Conservation (phyloP, 2,113 vertebrate species). For the Variabilichromis moorii region DNA sequence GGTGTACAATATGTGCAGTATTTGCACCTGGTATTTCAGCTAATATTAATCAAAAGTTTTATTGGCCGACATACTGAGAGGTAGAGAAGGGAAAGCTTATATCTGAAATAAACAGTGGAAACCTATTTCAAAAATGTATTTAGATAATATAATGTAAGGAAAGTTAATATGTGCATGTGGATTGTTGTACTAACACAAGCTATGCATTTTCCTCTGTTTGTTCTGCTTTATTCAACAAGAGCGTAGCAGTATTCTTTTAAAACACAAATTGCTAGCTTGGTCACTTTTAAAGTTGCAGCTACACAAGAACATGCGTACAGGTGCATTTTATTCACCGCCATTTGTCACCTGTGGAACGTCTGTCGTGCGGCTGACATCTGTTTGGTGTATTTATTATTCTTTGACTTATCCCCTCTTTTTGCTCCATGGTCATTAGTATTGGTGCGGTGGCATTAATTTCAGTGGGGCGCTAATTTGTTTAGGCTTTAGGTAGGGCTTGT, state of each 20-base stretch:
- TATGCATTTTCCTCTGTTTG: neutral
- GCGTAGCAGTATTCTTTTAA: neutral
- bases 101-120: neutral
- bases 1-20: neutral
- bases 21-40: neutral
- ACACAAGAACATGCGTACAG: neutral
- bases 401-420: neutral
- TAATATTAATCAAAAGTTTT: neutral
- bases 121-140: neutral
- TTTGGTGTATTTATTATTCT: slow-evolving; percentile 28
- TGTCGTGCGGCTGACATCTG: neutral
- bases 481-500: slow-evolving; percentile 52
- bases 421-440: slow-evolving; percentile 51
- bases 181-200: neutral
- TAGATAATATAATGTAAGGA: neutral
- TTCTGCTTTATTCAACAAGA: neutral
- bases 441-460: slow-evolving; percentile 44
- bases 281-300: neutral
- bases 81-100: neutral
- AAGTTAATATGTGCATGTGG: neutral
- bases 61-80: neutral
- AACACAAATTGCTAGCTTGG: neutral
- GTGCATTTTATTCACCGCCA: neutral
- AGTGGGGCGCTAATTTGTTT: slow-evolving; percentile 50
- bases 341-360: slow-evolving; percentile 4